phyloP scores from a whole-genome alignment of 2,888 invertebrate species.

The Carcina quercana region DNA sequence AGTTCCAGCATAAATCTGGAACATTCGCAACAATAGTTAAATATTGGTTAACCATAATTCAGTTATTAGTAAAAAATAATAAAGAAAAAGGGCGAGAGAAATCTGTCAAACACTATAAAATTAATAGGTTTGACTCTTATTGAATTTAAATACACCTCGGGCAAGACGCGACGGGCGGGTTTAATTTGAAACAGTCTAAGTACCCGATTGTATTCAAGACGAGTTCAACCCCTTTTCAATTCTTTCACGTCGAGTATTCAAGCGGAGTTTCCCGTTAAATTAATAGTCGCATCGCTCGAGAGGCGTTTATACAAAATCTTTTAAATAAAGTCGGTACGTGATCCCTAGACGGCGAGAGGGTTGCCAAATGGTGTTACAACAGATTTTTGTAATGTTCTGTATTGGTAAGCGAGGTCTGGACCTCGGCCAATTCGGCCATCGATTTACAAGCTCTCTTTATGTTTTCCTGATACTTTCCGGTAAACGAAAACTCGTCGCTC shows the following conservation, averaged over 20 bases:
- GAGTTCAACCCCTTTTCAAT: slow-evolving; percentile 19
- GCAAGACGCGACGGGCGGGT: not conserved
- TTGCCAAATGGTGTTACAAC: slow-evolving; percentile 69
- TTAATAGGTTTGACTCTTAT: not conserved
- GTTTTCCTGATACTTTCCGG: slow-evolving; percentile 52
- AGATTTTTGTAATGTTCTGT: slow-evolving; percentile 70
- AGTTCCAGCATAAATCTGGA: no score
- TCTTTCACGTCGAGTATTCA: slow-evolving; percentile 33
- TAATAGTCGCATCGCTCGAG: slow-evolving; percentile 48
- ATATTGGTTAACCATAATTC: no score
- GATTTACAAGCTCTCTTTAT: slow-evolving; percentile 66
- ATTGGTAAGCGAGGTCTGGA: slow-evolving; percentile 66
- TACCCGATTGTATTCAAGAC: slow-evolving; percentile 13
- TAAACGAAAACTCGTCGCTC: slow-evolving; percentile 33
- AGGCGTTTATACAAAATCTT: slow-evolving; percentile 55
- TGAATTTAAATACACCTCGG: not conserved
- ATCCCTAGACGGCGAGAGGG: slow-evolving; percentile 33
- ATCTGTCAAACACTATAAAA: no score
- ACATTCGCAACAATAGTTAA: no score
- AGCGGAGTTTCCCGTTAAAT: slow-evolving; percentile 42
- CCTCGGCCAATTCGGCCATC: slow-evolving; percentile 63
- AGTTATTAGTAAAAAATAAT: no score
- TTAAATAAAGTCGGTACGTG: slow-evolving; percentile 65
- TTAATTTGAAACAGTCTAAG: slow-evolving; percentile 7
- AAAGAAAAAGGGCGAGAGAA: no score